Evolutionary conservation across 2,888 invertebrate species (phyloP).

Genomic region (Miltochrista miniata): DNA sequence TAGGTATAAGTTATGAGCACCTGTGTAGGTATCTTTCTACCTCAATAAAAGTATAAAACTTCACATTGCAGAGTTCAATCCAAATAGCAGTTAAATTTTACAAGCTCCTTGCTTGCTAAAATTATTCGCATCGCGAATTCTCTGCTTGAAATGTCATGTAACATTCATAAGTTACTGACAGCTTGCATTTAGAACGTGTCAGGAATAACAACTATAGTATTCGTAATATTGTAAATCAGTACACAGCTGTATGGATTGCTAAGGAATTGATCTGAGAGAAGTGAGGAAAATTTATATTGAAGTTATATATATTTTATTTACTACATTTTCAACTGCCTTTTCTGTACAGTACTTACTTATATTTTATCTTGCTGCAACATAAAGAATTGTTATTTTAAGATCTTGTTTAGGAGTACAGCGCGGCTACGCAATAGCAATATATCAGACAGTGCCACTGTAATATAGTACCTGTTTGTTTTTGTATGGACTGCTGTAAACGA

Average conservation of each 20-base stretch:
- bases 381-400: no score
- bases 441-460: no score
- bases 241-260: slow-evolving; percentile 19
- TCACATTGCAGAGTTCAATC: background rate
- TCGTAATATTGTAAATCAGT: slow-evolving; percentile 27
- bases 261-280: slow-evolving; percentile 2
- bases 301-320: background rate
- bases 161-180: slow-evolving; percentile 40
- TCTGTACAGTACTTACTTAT: no score
- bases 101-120: slow-evolving; percentile 11
- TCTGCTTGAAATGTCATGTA: slow-evolving; percentile 30
- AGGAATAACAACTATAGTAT: slow-evolving; percentile 30
- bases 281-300: slow-evolving; percentile 1
- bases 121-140: slow-evolving; percentile 31
- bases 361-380: no score
- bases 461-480: no score
- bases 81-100: background rate
- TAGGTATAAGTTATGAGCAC: background rate
- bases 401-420: no score
- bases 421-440: no score
- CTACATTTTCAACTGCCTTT: no score
- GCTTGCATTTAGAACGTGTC: slow-evolving; percentile 37
- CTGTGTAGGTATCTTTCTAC: background rate
- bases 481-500: no score
- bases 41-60: background rate